A percentile compares a stretch with the other conserved stretches of the same genome.
These are phyloP conservation scores for Ifrita kowaldi DNA, from an alignment of 2,113 vertebrate species.

Conservation along the genomic window DNA sequence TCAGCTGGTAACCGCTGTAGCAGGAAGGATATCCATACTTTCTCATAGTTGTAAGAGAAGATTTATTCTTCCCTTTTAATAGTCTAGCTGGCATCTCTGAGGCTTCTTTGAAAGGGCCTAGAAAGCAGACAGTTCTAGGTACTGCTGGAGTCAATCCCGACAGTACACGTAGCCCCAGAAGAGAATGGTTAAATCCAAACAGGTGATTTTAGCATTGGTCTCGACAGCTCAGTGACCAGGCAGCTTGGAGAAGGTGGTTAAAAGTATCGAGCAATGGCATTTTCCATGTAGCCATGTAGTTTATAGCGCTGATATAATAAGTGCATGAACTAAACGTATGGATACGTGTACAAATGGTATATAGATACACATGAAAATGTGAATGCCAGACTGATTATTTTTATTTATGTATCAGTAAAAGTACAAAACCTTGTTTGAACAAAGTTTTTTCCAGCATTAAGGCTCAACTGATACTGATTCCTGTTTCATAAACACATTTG, in stretches of 20 bases:
- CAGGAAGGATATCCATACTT: not conserved
- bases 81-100: not conserved
- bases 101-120: not conserved
- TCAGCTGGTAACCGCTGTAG: not conserved
- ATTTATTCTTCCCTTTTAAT: not conserved
- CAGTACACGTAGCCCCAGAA: not conserved
- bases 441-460: not conserved
- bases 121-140: not conserved
- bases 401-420: not conserved
- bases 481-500: conserved; percentile 24
- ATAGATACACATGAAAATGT: not conserved
- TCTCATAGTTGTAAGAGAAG: not conserved
- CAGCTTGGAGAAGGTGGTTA: not conserved
- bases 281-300: not conserved
- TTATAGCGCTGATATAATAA: not conserved
- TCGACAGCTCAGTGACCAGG: not conserved
- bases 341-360: not conserved
- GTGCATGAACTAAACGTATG: not conserved
- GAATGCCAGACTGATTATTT: not conserved
- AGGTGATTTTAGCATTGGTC: not conserved
- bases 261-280: not conserved
- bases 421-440: not conserved
- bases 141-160: not conserved
- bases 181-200: not conserved
- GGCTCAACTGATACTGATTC: not conserved